These are phyloP conservation scores for Bergia sp. DNA, from an alignment of 92 coral and sea anemone genomes.

Conservation along the genomic window DNA sequence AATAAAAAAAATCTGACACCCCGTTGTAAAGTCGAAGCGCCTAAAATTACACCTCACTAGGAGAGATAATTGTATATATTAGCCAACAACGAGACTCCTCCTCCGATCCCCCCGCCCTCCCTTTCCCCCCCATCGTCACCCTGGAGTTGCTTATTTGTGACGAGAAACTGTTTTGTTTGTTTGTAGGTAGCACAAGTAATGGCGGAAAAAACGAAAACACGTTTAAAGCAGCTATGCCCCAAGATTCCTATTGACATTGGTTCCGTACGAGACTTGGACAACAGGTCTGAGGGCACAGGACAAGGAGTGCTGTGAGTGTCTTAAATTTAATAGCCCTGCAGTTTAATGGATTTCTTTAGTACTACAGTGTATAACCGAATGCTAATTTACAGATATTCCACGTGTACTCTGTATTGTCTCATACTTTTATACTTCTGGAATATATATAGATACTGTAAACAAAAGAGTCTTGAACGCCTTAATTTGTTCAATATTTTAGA, in stretches of 20 bases:
- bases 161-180: background rate
- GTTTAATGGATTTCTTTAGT: background rate
- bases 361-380: background rate
- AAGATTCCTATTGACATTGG: slow-evolving; percentile 60
- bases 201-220: slow-evolving; percentile 69
- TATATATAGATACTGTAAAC: too few species aligned
- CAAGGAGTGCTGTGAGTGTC: slow-evolving; percentile 87
- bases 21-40: too few species aligned
- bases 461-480: too few species aligned
- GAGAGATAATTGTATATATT: too few species aligned
- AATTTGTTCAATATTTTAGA: too few species aligned
- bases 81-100: too few species aligned
- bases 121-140: too few species aligned
- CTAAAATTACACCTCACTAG: too few species aligned
- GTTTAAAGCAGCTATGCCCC: slow-evolving; percentile 57
- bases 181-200: slow-evolving; percentile 88
- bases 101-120: too few species aligned
- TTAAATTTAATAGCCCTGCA: background rate
- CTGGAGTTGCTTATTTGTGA: too few species aligned
- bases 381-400: too few species aligned
- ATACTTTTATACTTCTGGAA: background rate
- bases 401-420: background rate
- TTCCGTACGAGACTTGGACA: slow-evolving; percentile 70
- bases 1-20: too few species aligned
- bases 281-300: slow-evolving; percentile 90